phyloP scores from a whole-genome alignment of 2,113 vertebrate species.

The Phaetusa simplex region DNA sequence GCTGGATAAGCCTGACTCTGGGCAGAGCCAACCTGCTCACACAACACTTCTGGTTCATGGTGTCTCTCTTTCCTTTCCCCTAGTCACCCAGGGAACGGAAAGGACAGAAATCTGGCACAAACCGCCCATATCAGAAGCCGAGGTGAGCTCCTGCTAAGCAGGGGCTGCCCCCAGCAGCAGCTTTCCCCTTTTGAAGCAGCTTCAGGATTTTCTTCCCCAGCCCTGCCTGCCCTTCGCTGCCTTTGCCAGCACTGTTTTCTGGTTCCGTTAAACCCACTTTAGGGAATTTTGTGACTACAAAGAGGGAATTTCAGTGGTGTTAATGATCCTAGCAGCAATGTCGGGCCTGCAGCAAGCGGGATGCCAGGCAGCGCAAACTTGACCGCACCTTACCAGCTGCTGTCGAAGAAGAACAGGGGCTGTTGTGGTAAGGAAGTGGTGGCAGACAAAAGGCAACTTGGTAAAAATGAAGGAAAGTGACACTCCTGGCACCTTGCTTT shows the following conservation, averaged over 20 bases:
- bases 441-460: not conserved
- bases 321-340: not conserved
- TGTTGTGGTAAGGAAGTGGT: not conserved
- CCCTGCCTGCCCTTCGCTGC: not conserved
- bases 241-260: not conserved
- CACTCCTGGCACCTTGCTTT: not conserved
- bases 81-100: not conserved
- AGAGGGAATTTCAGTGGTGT: not conserved
- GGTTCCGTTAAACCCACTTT: not conserved
- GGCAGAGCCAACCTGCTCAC: not conserved
- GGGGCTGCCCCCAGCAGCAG: not conserved
- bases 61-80: not conserved
- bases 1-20: not conserved
- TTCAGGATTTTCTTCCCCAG: not conserved
- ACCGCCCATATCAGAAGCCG: not conserved
- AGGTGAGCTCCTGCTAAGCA: not conserved
- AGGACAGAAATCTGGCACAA: not conserved
- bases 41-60: not conserved
- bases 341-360: not conserved
- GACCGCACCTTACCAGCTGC: fast-evolving
- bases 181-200: not conserved
- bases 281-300: not conserved
- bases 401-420: not conserved
- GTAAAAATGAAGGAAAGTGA: not conserved
- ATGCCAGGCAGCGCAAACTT: not conserved